Evolutionary conservation across 2,113 vertebrate species (phyloP), one percentile per base, ranked within the genome.

Genomic region (Suricata suricatta): DNA sequence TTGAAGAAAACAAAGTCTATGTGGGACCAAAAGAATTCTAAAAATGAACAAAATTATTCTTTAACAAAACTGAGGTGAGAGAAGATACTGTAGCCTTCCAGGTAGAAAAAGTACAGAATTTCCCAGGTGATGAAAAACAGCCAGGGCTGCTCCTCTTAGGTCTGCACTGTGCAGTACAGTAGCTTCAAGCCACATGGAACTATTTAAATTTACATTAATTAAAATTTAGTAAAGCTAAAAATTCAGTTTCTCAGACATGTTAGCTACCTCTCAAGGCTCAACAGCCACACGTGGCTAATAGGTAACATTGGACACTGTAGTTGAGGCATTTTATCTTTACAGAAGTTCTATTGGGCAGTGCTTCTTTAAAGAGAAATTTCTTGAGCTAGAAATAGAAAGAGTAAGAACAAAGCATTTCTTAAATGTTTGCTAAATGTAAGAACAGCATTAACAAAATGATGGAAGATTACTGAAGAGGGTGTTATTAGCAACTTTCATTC

Each of bases 91-190:
- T 38, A 41, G 31, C 50, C 5, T 4, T 1, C 13, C 35, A 7
- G 14, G 1, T 47, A 47, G 31, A 57, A 52, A 25, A 69, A 54
- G 25, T 25, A 0, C 12, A 52, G 41, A 8, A 8, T 41, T 86
- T 83, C 38, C 63, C n/a, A n/a, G 3, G 6, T 66, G 2, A 31
- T 29, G 35, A 81, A 27, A 68, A 68, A 23, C 21, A 77, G 66
- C 2, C 31, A 41, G 15, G 12, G 27, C 8, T 83, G 63, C 83
- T 57, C 0, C 11, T 66, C 13, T 80, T 35, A n/a, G 74, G 29
- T 21, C 27, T 81, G 1, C 9, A 3, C 31, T 38, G 5, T 71
- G 16, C 9, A 7, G 0, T 47, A 23, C 1, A 5, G n/a, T 35
- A 54, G 52, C 29, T 31, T 7, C 68, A 79, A 69, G 17, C 25